These are phyloP conservation scores for Hydractinia echinata DNA, from an alignment of 30 jellyfish, hydroid and myxozoan species.

Conservation along the genomic window DNA sequence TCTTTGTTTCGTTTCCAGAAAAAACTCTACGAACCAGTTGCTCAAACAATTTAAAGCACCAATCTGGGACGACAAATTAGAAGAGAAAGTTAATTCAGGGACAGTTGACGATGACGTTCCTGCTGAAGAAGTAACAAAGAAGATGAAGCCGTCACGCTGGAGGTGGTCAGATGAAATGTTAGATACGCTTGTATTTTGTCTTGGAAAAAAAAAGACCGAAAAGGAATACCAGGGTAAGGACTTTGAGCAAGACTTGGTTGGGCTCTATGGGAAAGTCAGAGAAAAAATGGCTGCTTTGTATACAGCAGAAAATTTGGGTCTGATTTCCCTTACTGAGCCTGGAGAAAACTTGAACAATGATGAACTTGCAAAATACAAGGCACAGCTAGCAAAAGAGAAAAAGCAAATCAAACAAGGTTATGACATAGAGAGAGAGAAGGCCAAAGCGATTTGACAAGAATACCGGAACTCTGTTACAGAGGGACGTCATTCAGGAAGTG, in stretches of 20 bases:
- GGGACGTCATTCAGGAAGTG: too few species aligned
- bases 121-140: too few species aligned
- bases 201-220: conserved; percentile 27
- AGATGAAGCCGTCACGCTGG: too few species aligned
- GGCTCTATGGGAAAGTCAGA: conserved; percentile 41
- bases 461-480: too few species aligned
- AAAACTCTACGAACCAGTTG: too few species aligned
- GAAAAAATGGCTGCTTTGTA: conserved; percentile 32
- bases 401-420: conserved; percentile 36
- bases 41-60: too few species aligned
- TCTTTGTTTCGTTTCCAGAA: too few species aligned
- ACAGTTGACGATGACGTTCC: too few species aligned
- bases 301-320: conserved; percentile 50
- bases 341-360: conserved; percentile 25
- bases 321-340: conserved; percentile 7
- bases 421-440: conserved; percentile 18
- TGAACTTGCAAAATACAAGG: conserved; percentile 18
- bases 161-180: conserved; percentile 36
- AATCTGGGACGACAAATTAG: too few species aligned
- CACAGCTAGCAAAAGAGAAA: conserved; percentile 24
- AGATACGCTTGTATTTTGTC: conserved; percentile 20
- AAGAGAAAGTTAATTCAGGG: too few species aligned
- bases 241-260: conserved; percentile 52
- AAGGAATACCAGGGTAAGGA: conserved; percentile 43
- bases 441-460: neutral